Evolutionary conservation across 2,797 vertebrate species (phyloP).

Genomic region (Salarias fasciatus): DNA sequence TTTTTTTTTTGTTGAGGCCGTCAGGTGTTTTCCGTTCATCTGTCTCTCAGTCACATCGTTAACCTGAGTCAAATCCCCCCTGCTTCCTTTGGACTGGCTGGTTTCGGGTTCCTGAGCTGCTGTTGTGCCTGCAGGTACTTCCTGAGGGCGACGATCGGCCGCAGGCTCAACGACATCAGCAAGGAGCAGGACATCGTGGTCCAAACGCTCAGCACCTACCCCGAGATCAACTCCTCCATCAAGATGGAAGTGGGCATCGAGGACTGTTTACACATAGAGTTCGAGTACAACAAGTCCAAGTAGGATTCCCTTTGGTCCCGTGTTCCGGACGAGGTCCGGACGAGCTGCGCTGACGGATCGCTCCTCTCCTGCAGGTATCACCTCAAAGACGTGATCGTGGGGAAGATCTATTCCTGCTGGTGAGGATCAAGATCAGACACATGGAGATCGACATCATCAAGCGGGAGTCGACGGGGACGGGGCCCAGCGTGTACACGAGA

Average conservation of each 20-base stretch:
- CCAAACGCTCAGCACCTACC: slow-evolving; percentile 93
- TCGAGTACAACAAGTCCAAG: slow-evolving; percentile 99
- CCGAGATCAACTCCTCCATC: slow-evolving; percentile 96
- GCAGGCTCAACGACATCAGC: slow-evolving; percentile 90
- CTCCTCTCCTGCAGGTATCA: slow-evolving; percentile 86
- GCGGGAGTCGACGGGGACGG: slow-evolving; percentile 94
- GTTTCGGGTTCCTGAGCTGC: not conserved
- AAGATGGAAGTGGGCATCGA: slow-evolving; percentile 99
- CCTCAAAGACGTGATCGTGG: slow-evolving; percentile 96
- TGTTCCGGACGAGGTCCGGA: no score
- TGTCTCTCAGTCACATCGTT: no score
- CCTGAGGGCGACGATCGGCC: slow-evolving; percentile 90
- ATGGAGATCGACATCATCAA: slow-evolving; percentile 99
- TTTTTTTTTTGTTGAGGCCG: no score
- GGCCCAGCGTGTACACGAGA: slow-evolving; percentile 97
- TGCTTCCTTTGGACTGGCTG: no score
- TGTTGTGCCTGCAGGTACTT: slow-evolving; percentile 86
- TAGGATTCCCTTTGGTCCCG: slow-evolving; percentile 69
- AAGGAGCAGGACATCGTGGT: slow-evolving; percentile 97
- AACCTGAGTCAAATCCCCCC: no score
- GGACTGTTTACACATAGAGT: slow-evolving; percentile 97
- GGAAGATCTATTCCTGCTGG: slow-evolving; percentile 98
- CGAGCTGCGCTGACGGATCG: not conserved
- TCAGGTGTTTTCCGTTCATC: no score
- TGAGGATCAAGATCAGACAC: slow-evolving; percentile 97